Percentiles rank a stretch among this genome's conserved stretches.
These are phyloP conservation scores for Polyodon spathula DNA, from an alignment of 2,113 vertebrate species.

Conservation along the genomic window DNA sequence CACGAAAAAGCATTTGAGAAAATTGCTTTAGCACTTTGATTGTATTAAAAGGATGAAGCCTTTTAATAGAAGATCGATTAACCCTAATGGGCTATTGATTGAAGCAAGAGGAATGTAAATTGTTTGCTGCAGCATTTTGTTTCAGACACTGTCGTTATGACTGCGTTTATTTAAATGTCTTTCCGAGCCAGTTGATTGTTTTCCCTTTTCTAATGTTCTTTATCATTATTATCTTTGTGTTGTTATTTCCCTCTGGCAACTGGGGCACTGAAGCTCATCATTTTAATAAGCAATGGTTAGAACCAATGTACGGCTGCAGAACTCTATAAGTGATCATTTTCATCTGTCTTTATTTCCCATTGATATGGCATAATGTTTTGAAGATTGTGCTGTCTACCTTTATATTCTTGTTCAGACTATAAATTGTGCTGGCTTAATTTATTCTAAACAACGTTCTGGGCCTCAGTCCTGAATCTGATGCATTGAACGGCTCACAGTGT, in stretches of 20 bases:
- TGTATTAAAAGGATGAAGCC: constrained; percentile 38
- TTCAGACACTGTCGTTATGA: constrained; percentile 23
- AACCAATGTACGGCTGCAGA: background rate
- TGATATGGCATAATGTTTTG: no score
- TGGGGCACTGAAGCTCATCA: background rate
- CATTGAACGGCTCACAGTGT: no score
- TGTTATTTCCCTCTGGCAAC: constrained; percentile 23
- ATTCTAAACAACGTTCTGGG: constrained; percentile 3
- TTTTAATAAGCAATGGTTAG: background rate
- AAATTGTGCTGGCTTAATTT: constrained; percentile 9
- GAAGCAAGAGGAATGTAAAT: constrained; percentile 40
- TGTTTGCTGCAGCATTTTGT: constrained; percentile 33
- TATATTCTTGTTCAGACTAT: no score
- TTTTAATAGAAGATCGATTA: constrained; percentile 56
- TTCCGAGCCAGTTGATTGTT: constrained; percentile 21
- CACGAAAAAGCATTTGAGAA: constrained; percentile 8
- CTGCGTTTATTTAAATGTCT: constrained; percentile 38
- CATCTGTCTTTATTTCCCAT: no score
- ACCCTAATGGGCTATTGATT: constrained; percentile 54
- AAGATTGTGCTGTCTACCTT: background rate
- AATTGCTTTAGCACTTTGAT: constrained; percentile 18
- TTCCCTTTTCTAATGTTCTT: constrained; percentile 19
- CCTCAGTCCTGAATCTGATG: no score
- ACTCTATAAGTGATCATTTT: no score
- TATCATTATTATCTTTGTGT: background rate